phyloP scores from a whole-genome alignment of 2,797 vertebrate genomes.

The Alosa sapidissima region DNA sequence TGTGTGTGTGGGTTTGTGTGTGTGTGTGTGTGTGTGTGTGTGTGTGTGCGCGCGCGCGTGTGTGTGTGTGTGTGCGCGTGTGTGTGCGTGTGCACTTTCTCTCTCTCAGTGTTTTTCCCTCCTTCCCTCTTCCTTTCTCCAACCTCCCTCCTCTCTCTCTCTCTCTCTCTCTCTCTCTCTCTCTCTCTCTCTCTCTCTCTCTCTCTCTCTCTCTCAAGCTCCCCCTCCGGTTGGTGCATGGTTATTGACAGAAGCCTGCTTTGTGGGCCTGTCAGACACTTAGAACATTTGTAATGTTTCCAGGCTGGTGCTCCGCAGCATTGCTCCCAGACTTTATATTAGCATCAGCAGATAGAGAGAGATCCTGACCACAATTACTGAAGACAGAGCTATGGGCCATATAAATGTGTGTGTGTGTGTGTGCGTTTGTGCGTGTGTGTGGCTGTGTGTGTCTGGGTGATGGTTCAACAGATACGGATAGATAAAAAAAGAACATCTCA shows the following conservation, averaged over 20 bases:
- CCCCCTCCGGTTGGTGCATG: not conserved
- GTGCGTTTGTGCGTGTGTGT: not conserved
- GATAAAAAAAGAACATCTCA: not conserved
- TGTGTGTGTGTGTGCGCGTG: too few relatives aligned
- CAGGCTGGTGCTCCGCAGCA: not conserved
- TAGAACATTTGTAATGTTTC: slow-evolving; percentile 15
- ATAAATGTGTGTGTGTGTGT: not conserved
- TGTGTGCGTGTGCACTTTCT: too few relatives aligned
- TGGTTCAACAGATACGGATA: not conserved
- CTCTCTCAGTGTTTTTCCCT: too few relatives aligned
- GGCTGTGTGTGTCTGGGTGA: not conserved
- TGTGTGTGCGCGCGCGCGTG: too few relatives aligned
- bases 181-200: not conserved
- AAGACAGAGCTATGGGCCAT: not conserved
- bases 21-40: too few relatives aligned
- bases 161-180: slow-evolving; percentile 6
- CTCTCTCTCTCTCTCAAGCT: slow-evolving; percentile 9
- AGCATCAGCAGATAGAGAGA: not conserved
- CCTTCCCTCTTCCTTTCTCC: not conserved
- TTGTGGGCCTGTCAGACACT: not conserved
- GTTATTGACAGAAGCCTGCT: slow-evolving; percentile 2
- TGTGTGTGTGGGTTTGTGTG: too few relatives aligned
- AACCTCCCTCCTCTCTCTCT: not conserved
- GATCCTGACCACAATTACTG: not conserved
- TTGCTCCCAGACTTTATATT: not conserved